Conservation (phyloP, 2,113 vertebrate genomes). For the Polyodon spathula region DNA sequence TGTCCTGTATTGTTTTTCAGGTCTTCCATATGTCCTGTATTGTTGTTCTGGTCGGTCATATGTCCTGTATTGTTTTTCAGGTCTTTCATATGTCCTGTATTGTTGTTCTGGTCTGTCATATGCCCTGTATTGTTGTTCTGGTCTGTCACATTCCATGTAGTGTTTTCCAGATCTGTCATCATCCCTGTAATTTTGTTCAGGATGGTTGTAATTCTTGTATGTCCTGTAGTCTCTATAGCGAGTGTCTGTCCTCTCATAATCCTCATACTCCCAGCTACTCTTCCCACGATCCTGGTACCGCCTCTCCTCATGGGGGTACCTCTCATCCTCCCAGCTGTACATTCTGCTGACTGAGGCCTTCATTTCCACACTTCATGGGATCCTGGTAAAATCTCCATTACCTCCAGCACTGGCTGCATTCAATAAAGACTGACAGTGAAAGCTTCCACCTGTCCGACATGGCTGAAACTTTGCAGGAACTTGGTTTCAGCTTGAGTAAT, state of each 20-base stretch:
- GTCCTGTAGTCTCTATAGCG: constrained; percentile 20
- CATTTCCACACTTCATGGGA: constrained; percentile 47
- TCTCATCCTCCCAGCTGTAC: constrained; percentile 54
- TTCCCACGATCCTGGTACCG: constrained; percentile 27
- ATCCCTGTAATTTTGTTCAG: no score
- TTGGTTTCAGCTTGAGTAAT: background rate
- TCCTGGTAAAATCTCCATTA: constrained; percentile 17
- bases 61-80: no score
- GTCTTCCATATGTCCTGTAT: no score
- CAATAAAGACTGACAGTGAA: constrained; percentile 28
- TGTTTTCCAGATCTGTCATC: no score
- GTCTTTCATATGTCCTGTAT: no score
- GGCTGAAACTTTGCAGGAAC: background rate
- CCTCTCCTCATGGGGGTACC: constrained; percentile 36
- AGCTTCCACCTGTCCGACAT: constrained; percentile 55
- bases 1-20: no score
- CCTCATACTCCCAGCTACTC: constrained; percentile 40
- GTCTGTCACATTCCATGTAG: no score
- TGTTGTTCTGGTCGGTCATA: no score
- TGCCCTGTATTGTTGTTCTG: no score
- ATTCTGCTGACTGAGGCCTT: constrained; percentile 41
- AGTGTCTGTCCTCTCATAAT: constrained; percentile 32
- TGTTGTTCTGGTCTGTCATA: no score
- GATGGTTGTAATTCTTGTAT: no score
- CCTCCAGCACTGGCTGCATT: constrained; percentile 32